phyloP scores from a whole-genome alignment of 1,140 invertebrate species.

The Drosophila pandora region DNA sequence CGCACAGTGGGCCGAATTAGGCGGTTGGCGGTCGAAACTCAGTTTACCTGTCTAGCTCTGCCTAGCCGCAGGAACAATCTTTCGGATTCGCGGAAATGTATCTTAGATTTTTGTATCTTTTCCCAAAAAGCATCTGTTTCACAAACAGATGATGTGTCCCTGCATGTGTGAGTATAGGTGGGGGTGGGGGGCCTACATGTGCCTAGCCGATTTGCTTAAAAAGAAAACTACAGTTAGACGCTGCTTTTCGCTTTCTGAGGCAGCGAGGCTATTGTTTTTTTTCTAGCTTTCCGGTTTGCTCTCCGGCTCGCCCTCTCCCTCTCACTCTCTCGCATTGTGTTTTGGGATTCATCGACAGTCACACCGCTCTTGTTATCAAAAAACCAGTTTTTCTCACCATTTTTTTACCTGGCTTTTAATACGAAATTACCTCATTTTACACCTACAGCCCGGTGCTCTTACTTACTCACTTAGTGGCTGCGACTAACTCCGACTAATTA shows the following conservation, averaged over 20 bases:
- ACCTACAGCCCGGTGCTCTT: constrained; percentile 45
- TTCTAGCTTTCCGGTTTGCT: constrained; percentile 48
- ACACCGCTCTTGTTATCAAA: constrained; percentile 28
- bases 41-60: too few relatives aligned
- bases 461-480: constrained; percentile 30
- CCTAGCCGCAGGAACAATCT: neutral
- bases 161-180: too few relatives aligned
- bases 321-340: constrained; percentile 7
- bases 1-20: constrained; percentile 9
- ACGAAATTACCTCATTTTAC: constrained; percentile 78
- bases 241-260: constrained; percentile 53
- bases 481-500: constrained; percentile 30
- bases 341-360: constrained; percentile 13
- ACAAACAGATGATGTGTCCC: constrained; percentile 25
- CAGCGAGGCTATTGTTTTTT: constrained; percentile 17
- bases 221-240: constrained; percentile 40
- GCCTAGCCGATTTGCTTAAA: constrained; percentile 36
- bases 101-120: constrained; percentile 22
- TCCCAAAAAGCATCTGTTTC: neutral
- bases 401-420: constrained; percentile 54
- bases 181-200: constrained; percentile 25
- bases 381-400: constrained; percentile 62
- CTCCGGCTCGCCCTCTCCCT: constrained; percentile 27
- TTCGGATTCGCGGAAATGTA: neutral
- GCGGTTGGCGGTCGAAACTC: neutral